Evolutionary conservation across 2,113 vertebrate genomes (phyloP).

Genomic region (Parotia lawesii): DNA sequence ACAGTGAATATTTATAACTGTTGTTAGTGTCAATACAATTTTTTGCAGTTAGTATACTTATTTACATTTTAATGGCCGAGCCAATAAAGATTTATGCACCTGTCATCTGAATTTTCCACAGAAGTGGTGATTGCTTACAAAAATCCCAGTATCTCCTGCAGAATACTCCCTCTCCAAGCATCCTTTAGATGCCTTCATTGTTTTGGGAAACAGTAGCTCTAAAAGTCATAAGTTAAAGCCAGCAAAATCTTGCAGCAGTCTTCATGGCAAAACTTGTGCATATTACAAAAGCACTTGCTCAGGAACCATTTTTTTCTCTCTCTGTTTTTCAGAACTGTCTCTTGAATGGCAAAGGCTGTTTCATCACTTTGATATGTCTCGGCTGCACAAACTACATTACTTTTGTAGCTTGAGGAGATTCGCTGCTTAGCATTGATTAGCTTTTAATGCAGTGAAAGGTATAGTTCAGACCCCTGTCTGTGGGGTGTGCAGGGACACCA

Average conservation of each 20-base stretch:
- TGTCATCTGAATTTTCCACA: conserved; percentile 37
- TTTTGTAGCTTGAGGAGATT: background rate
- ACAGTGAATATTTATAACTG: conserved; percentile 50
- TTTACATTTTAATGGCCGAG: conserved; percentile 58
- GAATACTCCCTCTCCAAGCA: background rate
- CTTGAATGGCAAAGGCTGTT: background rate
- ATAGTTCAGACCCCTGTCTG: background rate
- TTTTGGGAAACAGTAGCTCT: background rate
- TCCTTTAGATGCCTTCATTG: background rate
- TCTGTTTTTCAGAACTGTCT: background rate
- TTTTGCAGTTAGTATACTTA: conserved; percentile 34
- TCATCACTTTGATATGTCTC: background rate
- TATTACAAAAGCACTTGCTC: background rate
- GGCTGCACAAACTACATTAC: background rate
- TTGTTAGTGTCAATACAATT: conserved; percentile 31
- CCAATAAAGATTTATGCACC: conserved; percentile 58
- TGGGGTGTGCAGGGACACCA: background rate
- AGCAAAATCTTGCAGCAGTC: background rate
- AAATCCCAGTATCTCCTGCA: background rate
- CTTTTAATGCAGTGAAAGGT: background rate
- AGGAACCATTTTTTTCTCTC: background rate
- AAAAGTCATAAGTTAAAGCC: background rate
- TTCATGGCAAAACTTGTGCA: background rate
- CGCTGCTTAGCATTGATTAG: fast-evolving
- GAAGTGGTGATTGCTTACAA: conserved; percentile 9